phyloP scores from a whole-genome alignment of 2,113 vertebrate species.

The Cyphomyrus plagiostoma region DNA sequence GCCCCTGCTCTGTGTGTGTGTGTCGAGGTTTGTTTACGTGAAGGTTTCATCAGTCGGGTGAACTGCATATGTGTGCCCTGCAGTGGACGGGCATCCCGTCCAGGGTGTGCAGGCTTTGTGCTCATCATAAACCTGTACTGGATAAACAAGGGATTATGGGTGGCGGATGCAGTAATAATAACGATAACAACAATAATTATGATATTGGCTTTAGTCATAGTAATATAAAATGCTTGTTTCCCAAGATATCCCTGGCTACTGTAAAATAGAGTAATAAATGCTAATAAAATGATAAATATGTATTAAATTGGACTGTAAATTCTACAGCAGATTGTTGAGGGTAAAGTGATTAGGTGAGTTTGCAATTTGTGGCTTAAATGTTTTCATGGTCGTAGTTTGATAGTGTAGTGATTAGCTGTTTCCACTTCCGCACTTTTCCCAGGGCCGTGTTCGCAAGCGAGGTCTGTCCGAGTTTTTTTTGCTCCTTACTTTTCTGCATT shows the following conservation, averaged over 20 bases:
- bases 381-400: neutral
- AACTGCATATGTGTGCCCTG: neutral
- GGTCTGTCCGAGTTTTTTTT: neutral
- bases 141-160: neutral
- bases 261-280: neutral
- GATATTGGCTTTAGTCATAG: neutral
- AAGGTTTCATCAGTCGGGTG: neutral
- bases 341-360: neutral
- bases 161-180: neutral
- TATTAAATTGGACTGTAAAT: neutral
- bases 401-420: neutral
- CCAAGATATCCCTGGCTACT: neutral
- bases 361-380: neutral
- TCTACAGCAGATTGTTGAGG: neutral
- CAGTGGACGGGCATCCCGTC: neutral
- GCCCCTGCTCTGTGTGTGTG: neutral
- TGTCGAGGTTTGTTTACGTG: neutral
- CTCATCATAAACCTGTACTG: neutral
- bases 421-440: neutral
- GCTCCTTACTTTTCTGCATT: neutral
- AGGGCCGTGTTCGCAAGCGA: neutral
- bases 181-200: neutral
- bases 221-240: neutral
- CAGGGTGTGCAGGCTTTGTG: neutral
- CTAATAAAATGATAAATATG: neutral